Conservation (phyloP, 1,140 invertebrate genomes). For the Hirudo medicinalis region DNA sequence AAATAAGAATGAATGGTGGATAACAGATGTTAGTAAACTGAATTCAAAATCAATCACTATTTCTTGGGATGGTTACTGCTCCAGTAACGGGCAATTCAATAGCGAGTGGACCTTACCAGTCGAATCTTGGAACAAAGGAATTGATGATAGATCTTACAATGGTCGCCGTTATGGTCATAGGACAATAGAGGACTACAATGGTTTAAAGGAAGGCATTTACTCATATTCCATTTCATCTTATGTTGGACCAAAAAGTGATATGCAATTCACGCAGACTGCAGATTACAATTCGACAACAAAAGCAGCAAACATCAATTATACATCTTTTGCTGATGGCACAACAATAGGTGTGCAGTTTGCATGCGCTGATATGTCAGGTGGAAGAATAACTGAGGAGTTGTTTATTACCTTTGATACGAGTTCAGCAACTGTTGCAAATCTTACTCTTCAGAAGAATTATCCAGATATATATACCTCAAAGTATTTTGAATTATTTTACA, state of each 20-base stretch:
- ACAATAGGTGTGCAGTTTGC: not conserved
- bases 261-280: not conserved
- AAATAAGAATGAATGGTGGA: conserved; percentile 5
- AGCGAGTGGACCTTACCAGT: not conserved
- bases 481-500: not conserved
- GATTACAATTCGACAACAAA: not conserved
- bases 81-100: not conserved
- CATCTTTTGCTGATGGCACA: not conserved
- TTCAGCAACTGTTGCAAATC: not conserved
- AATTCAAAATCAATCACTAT: not conserved
- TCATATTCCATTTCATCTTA: not conserved
- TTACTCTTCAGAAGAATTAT: not conserved
- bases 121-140: not conserved
- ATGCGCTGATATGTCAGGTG: not conserved
- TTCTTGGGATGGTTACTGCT: not conserved
- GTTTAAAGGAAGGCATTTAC: not conserved
- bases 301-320: not conserved
- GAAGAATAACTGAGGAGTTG: conserved; percentile 2
- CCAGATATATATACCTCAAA: not conserved
- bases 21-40: not conserved
- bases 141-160: not conserved
- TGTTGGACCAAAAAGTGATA: not conserved
- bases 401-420: not conserved
- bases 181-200: not conserved
- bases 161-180: not conserved